Conservation (phyloP, 2,113 vertebrate species). For the Marmota flaviventris region DNA sequence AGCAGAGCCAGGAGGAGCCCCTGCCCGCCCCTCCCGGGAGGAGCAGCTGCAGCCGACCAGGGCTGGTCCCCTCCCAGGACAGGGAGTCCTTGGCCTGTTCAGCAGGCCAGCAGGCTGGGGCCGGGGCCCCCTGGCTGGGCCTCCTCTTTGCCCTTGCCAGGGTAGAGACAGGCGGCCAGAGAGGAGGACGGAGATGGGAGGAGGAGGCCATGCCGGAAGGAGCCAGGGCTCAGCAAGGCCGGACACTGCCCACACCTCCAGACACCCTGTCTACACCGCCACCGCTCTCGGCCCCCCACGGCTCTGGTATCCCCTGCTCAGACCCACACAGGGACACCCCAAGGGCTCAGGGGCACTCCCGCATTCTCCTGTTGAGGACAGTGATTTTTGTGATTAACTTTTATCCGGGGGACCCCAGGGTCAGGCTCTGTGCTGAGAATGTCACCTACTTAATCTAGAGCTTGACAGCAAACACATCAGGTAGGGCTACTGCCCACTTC, state of each 20-base stretch:
- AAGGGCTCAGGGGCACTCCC: no score
- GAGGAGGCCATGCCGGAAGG: not conserved
- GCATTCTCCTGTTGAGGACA: not conserved
- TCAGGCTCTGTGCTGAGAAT: not conserved
- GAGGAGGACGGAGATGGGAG: not conserved
- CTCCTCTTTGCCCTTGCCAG: slow-evolving; percentile 30
- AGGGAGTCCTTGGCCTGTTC: slow-evolving; percentile 61
- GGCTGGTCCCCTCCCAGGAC: slow-evolving; percentile 48
- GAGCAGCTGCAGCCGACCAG: slow-evolving; percentile 55
- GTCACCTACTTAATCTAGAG: not conserved
- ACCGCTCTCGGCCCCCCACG: not conserved
- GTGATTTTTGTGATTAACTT: not conserved
- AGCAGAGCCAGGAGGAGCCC: not conserved
- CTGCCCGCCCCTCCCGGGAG: not conserved
- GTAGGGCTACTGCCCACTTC: not conserved
- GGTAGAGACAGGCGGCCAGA: not conserved
- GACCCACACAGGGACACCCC: not conserved
- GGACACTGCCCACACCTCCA: not conserved
- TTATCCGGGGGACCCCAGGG: no score
- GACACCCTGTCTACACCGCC: no score
- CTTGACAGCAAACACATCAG: no score
- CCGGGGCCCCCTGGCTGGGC: slow-evolving; percentile 51
- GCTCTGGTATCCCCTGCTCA: no score
- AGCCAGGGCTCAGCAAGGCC: not conserved
- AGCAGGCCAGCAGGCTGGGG: not conserved